Evolutionary conservation across 2,888 invertebrate species (phyloP), one percentile per base, ranked within the genome.

Genomic region (Taenaris catops): DNA sequence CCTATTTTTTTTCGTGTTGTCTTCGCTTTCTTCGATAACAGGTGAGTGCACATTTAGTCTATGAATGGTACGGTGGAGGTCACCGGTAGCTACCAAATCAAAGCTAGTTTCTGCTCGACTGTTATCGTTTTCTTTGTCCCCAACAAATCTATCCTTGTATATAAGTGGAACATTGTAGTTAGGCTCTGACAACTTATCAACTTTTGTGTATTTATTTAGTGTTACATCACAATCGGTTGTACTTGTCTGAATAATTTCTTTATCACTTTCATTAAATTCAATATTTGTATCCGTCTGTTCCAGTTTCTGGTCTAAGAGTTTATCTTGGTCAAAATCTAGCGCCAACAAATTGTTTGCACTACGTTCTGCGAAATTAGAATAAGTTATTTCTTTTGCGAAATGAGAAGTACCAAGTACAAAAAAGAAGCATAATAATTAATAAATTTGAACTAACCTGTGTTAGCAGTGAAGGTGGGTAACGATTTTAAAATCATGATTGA

Each of bases 401-500:
- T n/a, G n/a, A n/a, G n/a, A n/a, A n/a, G n/a, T n/a, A n/a, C n/a
- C n/a, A n/a, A n/a, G n/a, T n/a, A n/a, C n/a, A n/a, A n/a, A n/a
- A n/a, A n/a, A n/a, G n/a, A n/a, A n/a, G n/a, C n/a, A n/a, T n/a
- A n/a, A n/a, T n/a, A n/a, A n/a, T n/a, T n/a, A n/a, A n/a, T n/a
- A n/a, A n/a, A n/a, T n/a, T n/a, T n/a, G n/a, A n/a, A n/a, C n/a
- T n/a, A n/a, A 57, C 57, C 60, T 28, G 36, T 25, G n/a, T n/a
- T n/a, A n/a, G n/a, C n/a, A n/a, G n/a, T 36, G 35, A 55, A 46
- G 1, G 56, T 18, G 8, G 32, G 18, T 7, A 45, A 29, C n/a
- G 43, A 59, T 49, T 50, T 71, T 18, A 80, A 48, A 35, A 81
- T 58, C 63, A 75, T 62, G 9, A 78, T 61, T 0, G 81, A 74